Evolutionary conservation across 2,888 invertebrate genomes (phyloP), one percentile per base, ranked within the genome.

Genomic region (Ypsolopha sequella): DNA sequence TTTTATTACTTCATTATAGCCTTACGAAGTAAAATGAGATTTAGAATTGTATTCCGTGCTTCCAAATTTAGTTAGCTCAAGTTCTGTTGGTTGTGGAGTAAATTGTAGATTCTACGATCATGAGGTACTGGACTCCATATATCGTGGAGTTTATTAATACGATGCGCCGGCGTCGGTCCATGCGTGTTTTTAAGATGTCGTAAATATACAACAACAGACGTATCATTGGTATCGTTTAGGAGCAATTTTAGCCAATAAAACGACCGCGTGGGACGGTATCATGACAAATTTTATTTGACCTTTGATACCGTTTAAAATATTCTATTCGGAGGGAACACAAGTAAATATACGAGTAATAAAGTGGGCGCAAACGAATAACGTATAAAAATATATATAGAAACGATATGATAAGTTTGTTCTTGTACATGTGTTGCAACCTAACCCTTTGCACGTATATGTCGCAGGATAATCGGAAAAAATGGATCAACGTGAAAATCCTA

Each of bases 191-290:
- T 62, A 56, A 70, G 59, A 68, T 68, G 70, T 71, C 77, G 76
- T 84, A 84, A 82, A 84, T 82, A 80, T 69, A 80, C 76, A 71
- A 67, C 76, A 78, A 79, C 76, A 76, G 76, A 76, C 72, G 76
- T 67, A 76, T 80, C 82, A 81, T 81, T 82, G 81, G 80, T 76
- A 85, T 72, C 84, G 77, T 85, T 85, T 86, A 86, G 77, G 75
- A 67, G 75, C 81, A 85, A 86, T 85, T 85, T 74, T 66, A 70
- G 67, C 76, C 82, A 81, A 85, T 86, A 85, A 85, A 84, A 77
- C 70, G 68, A 59, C 60, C 62, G 79, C 79, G 85, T 85, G 77
- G 85, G 85, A 64, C 70, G 56, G 61, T 63, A 73, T 70, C 62
- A 62, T 61, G 67, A 66, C 80, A 78, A 78, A 61, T 58, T 57